Evolutionary conservation across 2,113 vertebrate species (phyloP), one percentile per base, ranked within the genome.

Genomic region (Lanius collurio): DNA sequence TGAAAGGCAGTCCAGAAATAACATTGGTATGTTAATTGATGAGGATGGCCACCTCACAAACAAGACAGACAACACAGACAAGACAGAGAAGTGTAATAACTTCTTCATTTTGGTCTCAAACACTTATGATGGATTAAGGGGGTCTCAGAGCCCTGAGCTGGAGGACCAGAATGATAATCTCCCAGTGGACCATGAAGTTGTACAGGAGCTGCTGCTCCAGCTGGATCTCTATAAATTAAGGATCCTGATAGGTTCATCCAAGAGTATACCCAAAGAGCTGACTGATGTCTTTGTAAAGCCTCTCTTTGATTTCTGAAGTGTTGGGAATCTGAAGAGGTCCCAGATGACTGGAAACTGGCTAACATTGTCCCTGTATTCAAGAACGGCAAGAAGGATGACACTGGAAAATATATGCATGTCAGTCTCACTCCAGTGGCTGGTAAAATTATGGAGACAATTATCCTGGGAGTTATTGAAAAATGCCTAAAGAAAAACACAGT

Each of bases 341-440:
- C 20, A 46, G 21, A 24, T 39, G 13, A 30, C 33, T 46, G n/a
- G 53, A 75, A 82, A 13, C 23, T 60, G 44, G 5, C 3, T 67
- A 52, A 67, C 1, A 1, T 27, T 28, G 6, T n/a, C 15, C 19
- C 1, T 8, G 3, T 21, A 50, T 59, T 59, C 23, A 59, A 37
- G 37, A 57, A 46, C 0, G 0, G 37, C 22, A 28, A 64, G n/a
- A 70, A 49, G 23, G 27, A 59, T 67, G 27, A 39, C 23, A 19
- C 7, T 67, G 33, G 77, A 46, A 82, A 74, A 23, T 39, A 52
- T 7, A 52, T 37, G 13, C 7, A 19, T 59, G 28, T 24, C 68
- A 59, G 60, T 67, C 13, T 39, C 33, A 46, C 16, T 46, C 39
- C 46, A 46, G 33, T 24, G 28, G 16, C 23, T n/a, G 28, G 19